These are phyloP conservation scores for Alaudala cheleensis DNA, from an alignment of 2,113 vertebrate genomes.

Conservation along the genomic window DNA sequence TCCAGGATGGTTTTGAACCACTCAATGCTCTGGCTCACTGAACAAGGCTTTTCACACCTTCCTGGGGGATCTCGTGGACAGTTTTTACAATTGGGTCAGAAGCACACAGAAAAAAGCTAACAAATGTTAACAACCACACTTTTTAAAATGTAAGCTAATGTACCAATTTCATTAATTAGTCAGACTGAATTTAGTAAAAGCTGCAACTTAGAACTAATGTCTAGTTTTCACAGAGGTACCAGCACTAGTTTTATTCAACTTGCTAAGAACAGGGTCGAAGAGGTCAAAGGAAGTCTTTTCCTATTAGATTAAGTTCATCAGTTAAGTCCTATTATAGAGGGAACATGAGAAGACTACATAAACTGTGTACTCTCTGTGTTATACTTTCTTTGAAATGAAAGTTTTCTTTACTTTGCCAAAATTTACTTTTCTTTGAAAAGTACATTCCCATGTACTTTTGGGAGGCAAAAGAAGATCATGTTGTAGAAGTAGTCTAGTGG, in stretches of 20 bases:
- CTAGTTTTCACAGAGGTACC: background rate
- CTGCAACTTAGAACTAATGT: background rate
- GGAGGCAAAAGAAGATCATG: background rate
- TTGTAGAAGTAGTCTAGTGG: background rate
- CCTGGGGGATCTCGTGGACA: background rate
- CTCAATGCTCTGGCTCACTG: background rate
- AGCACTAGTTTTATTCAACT: background rate
- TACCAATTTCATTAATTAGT: background rate
- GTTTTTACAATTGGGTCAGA: background rate
- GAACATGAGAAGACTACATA: conserved; percentile 22
- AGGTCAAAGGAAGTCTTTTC: conserved; percentile 38
- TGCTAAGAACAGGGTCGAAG: background rate
- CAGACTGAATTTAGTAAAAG: background rate
- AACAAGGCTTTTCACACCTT: background rate
- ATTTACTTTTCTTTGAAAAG: background rate
- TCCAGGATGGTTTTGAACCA: background rate
- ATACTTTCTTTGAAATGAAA: background rate
- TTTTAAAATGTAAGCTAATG: background rate
- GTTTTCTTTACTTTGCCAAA: background rate
- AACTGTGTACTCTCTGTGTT: background rate
- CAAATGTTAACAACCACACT: background rate
- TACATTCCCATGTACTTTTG: background rate
- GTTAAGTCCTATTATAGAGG: conserved; percentile 22
- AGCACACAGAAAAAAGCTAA: background rate
- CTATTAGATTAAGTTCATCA: conserved; percentile 54